phyloP scores from a whole-genome alignment of 1,140 invertebrate species.

The Drosophila tropicalis region DNA sequence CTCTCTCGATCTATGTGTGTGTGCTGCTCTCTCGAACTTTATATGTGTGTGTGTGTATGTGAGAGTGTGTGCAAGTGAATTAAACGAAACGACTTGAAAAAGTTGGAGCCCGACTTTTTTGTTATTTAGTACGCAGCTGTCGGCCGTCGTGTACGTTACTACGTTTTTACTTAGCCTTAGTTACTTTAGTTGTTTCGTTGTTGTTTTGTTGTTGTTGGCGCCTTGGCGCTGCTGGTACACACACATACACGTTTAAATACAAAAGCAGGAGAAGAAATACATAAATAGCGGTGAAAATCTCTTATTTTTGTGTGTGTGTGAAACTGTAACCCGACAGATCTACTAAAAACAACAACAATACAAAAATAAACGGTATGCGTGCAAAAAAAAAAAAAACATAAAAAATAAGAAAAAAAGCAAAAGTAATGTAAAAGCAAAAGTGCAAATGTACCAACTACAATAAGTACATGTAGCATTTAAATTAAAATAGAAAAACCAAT shows the following conservation, averaged over 20 bases:
- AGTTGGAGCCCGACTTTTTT: conserved; percentile 74
- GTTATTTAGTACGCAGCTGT: conserved; percentile 73
- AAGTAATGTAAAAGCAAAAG: conserved; percentile 57
- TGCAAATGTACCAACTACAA: conserved; percentile 46
- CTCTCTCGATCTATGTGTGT: conserved; percentile 18
- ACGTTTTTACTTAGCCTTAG: conserved; percentile 7
- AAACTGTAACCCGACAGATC: conserved; percentile 39
- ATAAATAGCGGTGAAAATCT: conserved; percentile 67
- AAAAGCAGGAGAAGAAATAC: conserved; percentile 32
- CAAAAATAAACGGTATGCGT: conserved; percentile 69
- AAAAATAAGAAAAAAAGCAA: conserved; percentile 37
- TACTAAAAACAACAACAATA: conserved; percentile 16
- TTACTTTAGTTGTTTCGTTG: conserved; percentile 15
- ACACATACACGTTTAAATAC: conserved; percentile 12
- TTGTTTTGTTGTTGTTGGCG: conserved; percentile 45
- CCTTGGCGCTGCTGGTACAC: conserved; percentile 55
- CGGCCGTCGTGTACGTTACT: conserved; percentile 69
- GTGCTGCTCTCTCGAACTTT: conserved; percentile 14
- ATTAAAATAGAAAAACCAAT: conserved; percentile 33
- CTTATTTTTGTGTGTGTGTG: conserved; percentile 12
- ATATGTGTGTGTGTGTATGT: conserved; percentile 41
- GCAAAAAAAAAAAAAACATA: conserved; percentile 35
- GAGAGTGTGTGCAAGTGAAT: conserved; percentile 67
- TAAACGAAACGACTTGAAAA: conserved; percentile 79
- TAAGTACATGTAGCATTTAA: background rate